Evolutionary conservation across 1,140 invertebrate genomes (phyloP).

Genomic region (Andricus grossulariae): DNA sequence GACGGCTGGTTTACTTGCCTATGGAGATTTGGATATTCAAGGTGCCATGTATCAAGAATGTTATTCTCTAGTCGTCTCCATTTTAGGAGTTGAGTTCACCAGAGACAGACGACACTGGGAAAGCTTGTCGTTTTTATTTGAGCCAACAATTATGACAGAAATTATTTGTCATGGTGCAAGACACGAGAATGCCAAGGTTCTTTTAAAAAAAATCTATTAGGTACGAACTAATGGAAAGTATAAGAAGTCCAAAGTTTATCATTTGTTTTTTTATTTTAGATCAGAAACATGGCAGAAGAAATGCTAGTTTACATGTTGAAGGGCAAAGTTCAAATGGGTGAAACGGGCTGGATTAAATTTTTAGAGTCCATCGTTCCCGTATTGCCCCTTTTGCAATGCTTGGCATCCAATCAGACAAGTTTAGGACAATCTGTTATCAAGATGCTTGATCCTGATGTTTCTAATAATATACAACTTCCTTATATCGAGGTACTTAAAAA

Average conservation of each 20-base stretch:
- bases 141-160: conserved; percentile 78
- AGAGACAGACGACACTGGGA: conserved; percentile 63
- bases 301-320: conserved; percentile 80
- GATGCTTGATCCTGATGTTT: conserved; percentile 80
- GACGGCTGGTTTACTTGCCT: conserved; percentile 60
- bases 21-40: conserved; percentile 65
- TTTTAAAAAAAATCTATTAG: conserved; percentile 33
- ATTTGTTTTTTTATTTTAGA: conserved; percentile 64
- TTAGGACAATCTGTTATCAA: conserved; percentile 78
- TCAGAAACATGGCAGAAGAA: conserved; percentile 77
- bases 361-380: conserved; percentile 77
- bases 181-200: conserved; percentile 68
- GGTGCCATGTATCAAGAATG: conserved; percentile 71
- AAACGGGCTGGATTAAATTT: conserved; percentile 78
- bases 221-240: background rate
- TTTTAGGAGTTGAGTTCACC: conserved; percentile 71
- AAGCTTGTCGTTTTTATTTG: conserved; percentile 75
- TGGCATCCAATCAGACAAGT: conserved; percentile 66
- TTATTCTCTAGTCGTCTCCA: conserved; percentile 61
- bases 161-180: conserved; percentile 79
- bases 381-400: conserved; percentile 76
- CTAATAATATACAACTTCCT: conserved; percentile 75
- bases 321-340: conserved; percentile 78
- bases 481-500: conserved; percentile 70
- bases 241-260: background rate